These are phyloP conservation scores for Salarias fasciatus DNA, from an alignment of 2,797 vertebrate genomes.

Conservation along the genomic window DNA sequence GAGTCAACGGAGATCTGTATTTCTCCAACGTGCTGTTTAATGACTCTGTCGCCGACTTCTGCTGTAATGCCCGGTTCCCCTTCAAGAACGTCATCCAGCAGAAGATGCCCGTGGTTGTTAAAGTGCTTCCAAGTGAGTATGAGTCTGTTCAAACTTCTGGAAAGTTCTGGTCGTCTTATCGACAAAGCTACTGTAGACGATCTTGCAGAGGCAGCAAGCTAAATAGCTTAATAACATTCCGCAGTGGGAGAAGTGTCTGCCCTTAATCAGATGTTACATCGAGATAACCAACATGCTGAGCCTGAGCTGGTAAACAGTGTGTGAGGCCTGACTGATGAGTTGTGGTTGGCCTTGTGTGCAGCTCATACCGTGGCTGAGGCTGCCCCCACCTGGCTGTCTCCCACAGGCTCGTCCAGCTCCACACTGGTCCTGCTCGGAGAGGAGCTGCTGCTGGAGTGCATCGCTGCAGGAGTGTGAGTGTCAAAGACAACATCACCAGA, in stretches of 20 bases:
- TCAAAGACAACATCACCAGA: background rate
- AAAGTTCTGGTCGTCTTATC: no score
- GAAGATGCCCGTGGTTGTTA: conserved; percentile 95
- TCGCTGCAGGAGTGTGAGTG: conserved; percentile 95
- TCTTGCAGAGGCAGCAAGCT: no score
- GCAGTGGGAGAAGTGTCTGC: no score
- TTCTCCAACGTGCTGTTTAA: conserved; percentile 94
- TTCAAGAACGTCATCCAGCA: conserved; percentile 97
- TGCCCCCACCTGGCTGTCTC: conserved; percentile 93
- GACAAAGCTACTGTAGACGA: no score
- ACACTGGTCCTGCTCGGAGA: conserved; percentile 91
- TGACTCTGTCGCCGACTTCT: conserved; percentile 91
- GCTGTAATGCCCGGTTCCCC: conserved; percentile 95
- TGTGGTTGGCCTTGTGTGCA: conserved; percentile 64
- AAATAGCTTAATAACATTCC: conserved; percentile 9
- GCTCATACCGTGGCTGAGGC: conserved; percentile 90
- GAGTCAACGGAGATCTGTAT: conserved; percentile 94
- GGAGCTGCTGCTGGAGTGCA: conserved; percentile 94
- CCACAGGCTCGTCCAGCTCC: conserved; percentile 88
- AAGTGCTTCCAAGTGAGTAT: conserved; percentile 94
- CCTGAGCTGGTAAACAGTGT: background rate
- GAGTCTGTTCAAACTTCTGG: conserved; percentile 1
- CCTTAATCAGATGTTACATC: no score
- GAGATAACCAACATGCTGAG: no score
- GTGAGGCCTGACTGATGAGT: background rate